A percentile compares a stretch with the other conserved stretches of the same genome.
Conservation (phyloP, 2,888 invertebrate genomes). For the Cryptus viduatorius region DNA sequence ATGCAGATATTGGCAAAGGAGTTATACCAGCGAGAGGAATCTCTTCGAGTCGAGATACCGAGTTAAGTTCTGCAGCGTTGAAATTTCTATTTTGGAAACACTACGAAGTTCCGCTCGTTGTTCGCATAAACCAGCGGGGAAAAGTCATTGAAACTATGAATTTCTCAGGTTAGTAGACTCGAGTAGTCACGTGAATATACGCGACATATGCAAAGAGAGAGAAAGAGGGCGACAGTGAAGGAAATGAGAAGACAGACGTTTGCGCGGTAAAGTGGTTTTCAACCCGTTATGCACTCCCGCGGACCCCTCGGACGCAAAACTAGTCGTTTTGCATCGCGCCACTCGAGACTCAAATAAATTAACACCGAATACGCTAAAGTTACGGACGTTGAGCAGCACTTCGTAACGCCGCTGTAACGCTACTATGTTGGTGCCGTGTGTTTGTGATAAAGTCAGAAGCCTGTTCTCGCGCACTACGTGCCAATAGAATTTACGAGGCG, state of each 20-base stretch:
- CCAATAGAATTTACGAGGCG: slow-evolving; percentile 57
- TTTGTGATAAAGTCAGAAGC: slow-evolving; percentile 51
- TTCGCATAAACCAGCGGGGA: background rate
- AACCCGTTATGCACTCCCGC: slow-evolving; percentile 14
- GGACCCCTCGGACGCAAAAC: slow-evolving; percentile 18
- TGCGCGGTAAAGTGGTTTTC: slow-evolving; percentile 15
- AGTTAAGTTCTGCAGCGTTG: background rate
- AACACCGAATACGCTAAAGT: slow-evolving; percentile 47
- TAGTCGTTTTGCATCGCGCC: slow-evolving; percentile 2
- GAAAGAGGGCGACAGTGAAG: background rate
- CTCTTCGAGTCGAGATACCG: background rate
- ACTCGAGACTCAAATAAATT: slow-evolving; percentile 52
- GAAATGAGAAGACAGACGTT: slow-evolving; percentile 23
- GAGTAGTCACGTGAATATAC: background rate
- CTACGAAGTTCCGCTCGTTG: background rate
- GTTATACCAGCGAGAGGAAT: background rate
- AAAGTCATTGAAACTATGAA: slow-evolving; percentile 34
- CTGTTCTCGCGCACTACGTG: slow-evolving; percentile 29
- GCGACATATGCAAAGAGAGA: background rate
- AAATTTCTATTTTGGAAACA: background rate
- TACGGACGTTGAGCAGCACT: slow-evolving; percentile 39
- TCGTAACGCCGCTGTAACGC: slow-evolving; percentile 20
- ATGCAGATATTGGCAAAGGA: background rate
- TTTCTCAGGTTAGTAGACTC: background rate
- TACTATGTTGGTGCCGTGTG: slow-evolving; percentile 12